Evolutionary conservation across 2,888 invertebrate genomes (phyloP).

Genomic region (Chaetogeoica ovagalla): DNA sequence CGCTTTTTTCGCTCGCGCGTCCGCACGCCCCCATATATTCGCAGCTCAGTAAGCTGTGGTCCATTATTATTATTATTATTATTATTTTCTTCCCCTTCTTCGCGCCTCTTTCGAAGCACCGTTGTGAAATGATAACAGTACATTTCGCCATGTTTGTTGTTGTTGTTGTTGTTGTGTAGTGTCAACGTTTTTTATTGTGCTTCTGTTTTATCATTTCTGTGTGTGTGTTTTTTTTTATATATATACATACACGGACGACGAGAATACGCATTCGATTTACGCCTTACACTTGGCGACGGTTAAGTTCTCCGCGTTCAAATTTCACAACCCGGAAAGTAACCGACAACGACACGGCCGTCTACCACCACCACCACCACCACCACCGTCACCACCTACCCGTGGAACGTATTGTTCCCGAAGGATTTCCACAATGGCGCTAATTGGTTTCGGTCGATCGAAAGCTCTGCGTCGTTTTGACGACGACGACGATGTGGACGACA

Average conservation of each 20-base stretch:
- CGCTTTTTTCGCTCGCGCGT: background rate
- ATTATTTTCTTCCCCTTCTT: slow-evolving; percentile 32
- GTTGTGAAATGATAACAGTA: slow-evolving; percentile 45
- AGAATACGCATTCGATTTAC: background rate
- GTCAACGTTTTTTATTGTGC: slow-evolving; percentile 6
- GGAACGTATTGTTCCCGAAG: background rate
- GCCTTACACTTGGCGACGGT: background rate
- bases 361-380: background rate
- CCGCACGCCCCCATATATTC: background rate
- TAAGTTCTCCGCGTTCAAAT: background rate
- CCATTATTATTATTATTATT: slow-evolving; percentile 22
- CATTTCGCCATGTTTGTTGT: slow-evolving; percentile 49
- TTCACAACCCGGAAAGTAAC: background rate
- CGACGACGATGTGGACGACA: background rate
- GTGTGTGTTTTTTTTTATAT: background rate
- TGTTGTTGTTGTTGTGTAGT: slow-evolving; percentile 39
- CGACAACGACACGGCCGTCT: background rate
- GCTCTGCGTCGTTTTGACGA: background rate
- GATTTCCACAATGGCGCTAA: slow-evolving; percentile 39
- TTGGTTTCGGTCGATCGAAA: slow-evolving; percentile 7
- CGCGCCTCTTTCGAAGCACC: background rate
- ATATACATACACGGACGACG: background rate
- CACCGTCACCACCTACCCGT: background rate
- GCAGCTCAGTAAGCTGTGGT: too few species aligned
- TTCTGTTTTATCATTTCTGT: slow-evolving; percentile 23